phyloP scores from a whole-genome alignment of 2,888 invertebrate species.

The Drosophila niveifrons region DNA sequence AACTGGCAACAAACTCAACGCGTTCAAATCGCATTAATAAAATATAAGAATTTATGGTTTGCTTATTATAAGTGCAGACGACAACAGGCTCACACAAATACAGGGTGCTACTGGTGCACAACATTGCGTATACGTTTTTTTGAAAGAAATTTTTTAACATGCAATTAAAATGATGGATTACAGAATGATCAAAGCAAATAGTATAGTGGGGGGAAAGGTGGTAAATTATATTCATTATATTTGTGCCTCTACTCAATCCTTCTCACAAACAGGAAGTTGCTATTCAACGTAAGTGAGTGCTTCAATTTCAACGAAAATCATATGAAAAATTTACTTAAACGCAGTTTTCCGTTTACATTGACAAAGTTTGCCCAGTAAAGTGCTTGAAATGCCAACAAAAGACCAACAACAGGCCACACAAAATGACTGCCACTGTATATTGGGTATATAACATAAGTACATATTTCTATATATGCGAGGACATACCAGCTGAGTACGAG shows the following conservation, averaged over 20 bases:
- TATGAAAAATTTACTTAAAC: constrained; percentile 79
- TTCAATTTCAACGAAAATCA: constrained; percentile 39
- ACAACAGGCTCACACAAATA: constrained; percentile 38
- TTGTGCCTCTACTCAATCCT: background rate
- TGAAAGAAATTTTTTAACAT: background rate
- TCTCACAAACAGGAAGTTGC: background rate
- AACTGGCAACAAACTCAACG: constrained; percentile 66
- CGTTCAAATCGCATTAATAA: constrained; percentile 78
- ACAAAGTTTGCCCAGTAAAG: constrained; percentile 70
- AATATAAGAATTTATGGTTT: constrained; percentile 79
- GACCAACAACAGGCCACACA: constrained; percentile 39
- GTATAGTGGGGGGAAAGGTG: background rate
- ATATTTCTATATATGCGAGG: constrained; percentile 8
- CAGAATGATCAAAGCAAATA: background rate
- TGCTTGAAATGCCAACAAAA: constrained; percentile 62
- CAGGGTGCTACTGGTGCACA: constrained; percentile 42
- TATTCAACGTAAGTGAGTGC: constrained; percentile 23
- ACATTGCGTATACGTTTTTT: background rate
- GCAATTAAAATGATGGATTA: constrained; percentile 29
- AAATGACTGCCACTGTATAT: constrained; percentile 30
- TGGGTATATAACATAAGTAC: constrained; percentile 19
- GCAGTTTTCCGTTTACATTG: constrained; percentile 80
- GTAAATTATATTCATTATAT: background rate
- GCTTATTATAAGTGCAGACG: constrained; percentile 66
- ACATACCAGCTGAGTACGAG: constrained; percentile 1